Evolutionary conservation across 2,113 vertebrate genomes (phyloP).

Genomic region (Sebastes schlegelii): DNA sequence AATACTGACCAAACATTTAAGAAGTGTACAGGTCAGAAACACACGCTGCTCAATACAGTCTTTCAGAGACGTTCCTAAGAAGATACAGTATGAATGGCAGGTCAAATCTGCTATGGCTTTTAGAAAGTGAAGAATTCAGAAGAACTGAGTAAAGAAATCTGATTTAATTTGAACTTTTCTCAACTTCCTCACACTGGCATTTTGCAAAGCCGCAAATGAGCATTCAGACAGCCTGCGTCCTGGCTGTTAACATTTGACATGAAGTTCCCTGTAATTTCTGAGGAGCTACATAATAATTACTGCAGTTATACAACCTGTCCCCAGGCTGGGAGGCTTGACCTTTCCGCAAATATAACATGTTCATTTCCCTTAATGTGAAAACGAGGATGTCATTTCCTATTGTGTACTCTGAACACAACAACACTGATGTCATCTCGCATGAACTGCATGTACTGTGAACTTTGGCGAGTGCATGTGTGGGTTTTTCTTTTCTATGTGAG

Average conservation of each 20-base stretch:
- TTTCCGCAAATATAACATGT: slow-evolving; percentile 72
- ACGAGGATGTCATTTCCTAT: slow-evolving; percentile 64
- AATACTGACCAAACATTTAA: background rate
- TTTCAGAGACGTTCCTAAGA: background rate
- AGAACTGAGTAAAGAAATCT: background rate
- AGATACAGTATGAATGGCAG: background rate
- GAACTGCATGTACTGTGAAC: background rate
- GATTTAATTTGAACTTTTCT: slow-evolving; percentile 15
- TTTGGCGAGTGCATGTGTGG: slow-evolving; percentile 9
- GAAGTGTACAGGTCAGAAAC: background rate
- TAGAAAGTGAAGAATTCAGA: background rate
- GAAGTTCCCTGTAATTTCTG: slow-evolving; percentile 61
- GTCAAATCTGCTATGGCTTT: background rate
- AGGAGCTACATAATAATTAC: slow-evolving; percentile 76
- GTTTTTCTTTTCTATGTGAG: background rate
- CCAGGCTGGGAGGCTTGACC: slow-evolving; percentile 65
- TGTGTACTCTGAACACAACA: slow-evolving; percentile 36
- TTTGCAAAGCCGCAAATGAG: slow-evolving; percentile 43
- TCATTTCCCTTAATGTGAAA: slow-evolving; percentile 68
- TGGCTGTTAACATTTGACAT: slow-evolving; percentile 70
- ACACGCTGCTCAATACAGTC: background rate
- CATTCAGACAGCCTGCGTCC: slow-evolving; percentile 36
- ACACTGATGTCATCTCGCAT: slow-evolving; percentile 40
- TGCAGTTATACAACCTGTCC: slow-evolving; percentile 68
- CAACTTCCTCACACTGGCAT: slow-evolving; percentile 56